Evolutionary conservation across 2,797 vertebrate genomes (phyloP).

Genomic region (Centropyge bicolor): DNA sequence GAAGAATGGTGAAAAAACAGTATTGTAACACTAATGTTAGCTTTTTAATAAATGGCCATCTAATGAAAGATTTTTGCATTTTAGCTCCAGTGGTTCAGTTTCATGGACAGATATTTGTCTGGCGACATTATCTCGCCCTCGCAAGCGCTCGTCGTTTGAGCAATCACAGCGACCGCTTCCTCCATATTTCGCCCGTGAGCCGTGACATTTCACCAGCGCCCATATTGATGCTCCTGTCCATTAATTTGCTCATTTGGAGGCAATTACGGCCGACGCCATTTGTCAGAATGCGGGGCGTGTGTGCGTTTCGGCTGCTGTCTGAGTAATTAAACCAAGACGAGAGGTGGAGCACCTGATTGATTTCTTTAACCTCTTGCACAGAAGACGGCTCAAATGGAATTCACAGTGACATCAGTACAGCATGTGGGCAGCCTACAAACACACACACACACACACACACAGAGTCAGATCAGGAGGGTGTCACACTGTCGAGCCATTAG

Average conservation of each 20-base stretch:
- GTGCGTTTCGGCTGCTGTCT: constrained; percentile 58
- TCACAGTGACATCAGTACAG: constrained; percentile 38
- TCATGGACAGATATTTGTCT: constrained; percentile 32
- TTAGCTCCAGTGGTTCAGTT: constrained; percentile 4
- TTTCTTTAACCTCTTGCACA: constrained; percentile 65
- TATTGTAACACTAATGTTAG: not conserved
- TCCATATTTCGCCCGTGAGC: constrained; percentile 42
- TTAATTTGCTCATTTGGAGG: constrained; percentile 74
- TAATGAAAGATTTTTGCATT: constrained; percentile 40
- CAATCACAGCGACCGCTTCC: constrained; percentile 25
- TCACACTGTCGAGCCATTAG: constrained; percentile 43
- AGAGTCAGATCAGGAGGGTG: constrained; percentile 28
- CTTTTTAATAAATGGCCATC: constrained; percentile 23
- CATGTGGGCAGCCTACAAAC: constrained; percentile 13
- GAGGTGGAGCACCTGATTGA: constrained; percentile 69
- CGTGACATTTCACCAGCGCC: constrained; percentile 37
- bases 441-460: constrained; percentile 4
- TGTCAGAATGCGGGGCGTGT: constrained; percentile 63
- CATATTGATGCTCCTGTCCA: constrained; percentile 55
- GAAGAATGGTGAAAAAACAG: not conserved
- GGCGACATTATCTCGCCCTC: constrained; percentile 8
- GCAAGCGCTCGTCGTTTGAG: not conserved
- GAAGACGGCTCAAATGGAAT: constrained; percentile 67
- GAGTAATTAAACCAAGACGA: constrained; percentile 73
- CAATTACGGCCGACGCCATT: constrained; percentile 69